A percentile compares a stretch with the other conserved stretches of the same genome.
Conservation (phyloP, 2,888 invertebrate genomes). For the Rutpela maculata region DNA sequence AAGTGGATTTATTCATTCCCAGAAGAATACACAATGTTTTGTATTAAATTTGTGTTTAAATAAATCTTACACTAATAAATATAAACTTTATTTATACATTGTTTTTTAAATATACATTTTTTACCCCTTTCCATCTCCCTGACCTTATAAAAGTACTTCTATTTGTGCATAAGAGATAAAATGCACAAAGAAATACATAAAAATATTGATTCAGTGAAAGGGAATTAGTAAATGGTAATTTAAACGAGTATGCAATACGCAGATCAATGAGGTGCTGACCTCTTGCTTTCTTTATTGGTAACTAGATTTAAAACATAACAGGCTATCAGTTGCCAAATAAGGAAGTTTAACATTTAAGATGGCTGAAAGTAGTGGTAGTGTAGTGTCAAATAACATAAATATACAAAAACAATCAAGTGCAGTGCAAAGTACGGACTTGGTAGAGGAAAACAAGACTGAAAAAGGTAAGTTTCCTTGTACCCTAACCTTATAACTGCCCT, state of each 20-base stretch:
- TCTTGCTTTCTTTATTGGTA: slow-evolving; percentile 31
- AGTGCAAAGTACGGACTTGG: slow-evolving; percentile 61
- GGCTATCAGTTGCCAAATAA: slow-evolving; percentile 49
- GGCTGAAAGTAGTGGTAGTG: slow-evolving; percentile 73
- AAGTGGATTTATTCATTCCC: slow-evolving; percentile 53
- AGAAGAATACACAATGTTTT: slow-evolving; percentile 38
- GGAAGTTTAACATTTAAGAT: slow-evolving; percentile 64
- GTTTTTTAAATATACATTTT: background rate
- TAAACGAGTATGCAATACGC: background rate
- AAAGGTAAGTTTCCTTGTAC: slow-evolving; percentile 64
- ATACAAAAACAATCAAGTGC: slow-evolving; percentile 64
- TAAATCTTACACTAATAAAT: slow-evolving; percentile 59
- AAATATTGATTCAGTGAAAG: slow-evolving; percentile 18
- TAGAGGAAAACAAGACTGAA: slow-evolving; percentile 66
- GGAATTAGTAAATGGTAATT: background rate
- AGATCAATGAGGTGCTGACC: slow-evolving; percentile 47
- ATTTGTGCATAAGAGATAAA: background rate
- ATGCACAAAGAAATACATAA: background rate
- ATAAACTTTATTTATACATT: no score
- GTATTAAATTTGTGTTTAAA: slow-evolving; percentile 62
- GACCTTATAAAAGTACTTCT: slow-evolving; percentile 15
- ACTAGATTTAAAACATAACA: slow-evolving; percentile 46
- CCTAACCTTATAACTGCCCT: slow-evolving; percentile 47
- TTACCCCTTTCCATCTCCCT: background rate
- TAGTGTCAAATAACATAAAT: slow-evolving; percentile 70